Conservation (phyloP, 2,113 vertebrate genomes). For the Chaetura pelagica region DNA sequence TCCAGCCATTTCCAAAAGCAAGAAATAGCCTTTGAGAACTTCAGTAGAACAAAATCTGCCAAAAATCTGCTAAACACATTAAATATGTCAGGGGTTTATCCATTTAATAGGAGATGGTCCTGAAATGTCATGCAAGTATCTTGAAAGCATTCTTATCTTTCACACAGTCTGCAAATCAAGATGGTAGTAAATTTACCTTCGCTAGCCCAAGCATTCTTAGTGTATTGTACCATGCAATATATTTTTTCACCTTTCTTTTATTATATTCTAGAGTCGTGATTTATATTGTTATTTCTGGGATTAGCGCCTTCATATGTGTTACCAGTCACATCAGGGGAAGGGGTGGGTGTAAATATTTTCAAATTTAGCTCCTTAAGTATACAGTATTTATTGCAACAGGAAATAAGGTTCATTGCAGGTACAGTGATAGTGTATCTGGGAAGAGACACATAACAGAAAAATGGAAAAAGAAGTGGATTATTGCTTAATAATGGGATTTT, state of each 20-base stretch:
- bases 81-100: background rate
- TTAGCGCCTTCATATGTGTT: background rate
- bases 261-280: background rate
- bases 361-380: background rate
- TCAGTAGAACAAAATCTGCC: background rate
- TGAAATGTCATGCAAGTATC: background rate
- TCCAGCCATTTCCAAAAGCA: background rate
- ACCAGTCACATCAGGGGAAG: background rate
- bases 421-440: background rate
- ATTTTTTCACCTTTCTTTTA: background rate
- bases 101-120: background rate
- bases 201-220: background rate
- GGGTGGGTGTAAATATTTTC: background rate
- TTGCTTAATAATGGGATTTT: background rate
- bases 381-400: background rate
- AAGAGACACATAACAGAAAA: background rate
- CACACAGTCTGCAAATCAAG: background rate
- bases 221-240: rapidly evolving
- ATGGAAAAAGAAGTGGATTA: background rate
- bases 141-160: background rate
- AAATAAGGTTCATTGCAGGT: background rate
- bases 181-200: background rate
- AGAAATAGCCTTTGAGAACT: constrained; percentile 1
- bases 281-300: background rate
- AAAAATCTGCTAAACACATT: background rate